phyloP scores from a whole-genome alignment of 2,888 invertebrate genomes.

The Drosophila limbata region DNA sequence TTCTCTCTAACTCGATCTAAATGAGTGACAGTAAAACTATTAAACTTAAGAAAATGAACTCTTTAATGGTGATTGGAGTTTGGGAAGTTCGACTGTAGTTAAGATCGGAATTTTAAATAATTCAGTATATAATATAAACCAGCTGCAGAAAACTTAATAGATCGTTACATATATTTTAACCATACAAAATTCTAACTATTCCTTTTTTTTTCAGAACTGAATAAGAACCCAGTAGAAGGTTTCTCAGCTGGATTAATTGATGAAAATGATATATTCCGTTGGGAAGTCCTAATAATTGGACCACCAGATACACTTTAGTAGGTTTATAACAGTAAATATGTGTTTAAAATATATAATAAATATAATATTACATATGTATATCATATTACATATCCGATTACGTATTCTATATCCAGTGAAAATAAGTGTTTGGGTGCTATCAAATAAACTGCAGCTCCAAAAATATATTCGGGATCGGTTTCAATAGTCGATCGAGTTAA shows the following conservation, averaged over 20 bases:
- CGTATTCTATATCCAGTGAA: background rate
- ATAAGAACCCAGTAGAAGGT: constrained; percentile 99
- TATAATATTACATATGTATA: too few relatives aligned
- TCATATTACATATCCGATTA: background rate
- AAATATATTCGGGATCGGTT: too few relatives aligned
- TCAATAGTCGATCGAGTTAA: too few relatives aligned
- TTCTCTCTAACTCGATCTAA: too few relatives aligned
- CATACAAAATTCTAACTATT: constrained; percentile 25
- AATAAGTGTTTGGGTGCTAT: background rate
- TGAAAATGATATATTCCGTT: constrained; percentile 99
- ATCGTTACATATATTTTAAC: constrained; percentile 21
- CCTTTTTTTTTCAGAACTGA: constrained; percentile 91
- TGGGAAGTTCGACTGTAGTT: too few relatives aligned
- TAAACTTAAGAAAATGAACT: too few relatives aligned
- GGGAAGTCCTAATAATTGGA: constrained; percentile 99
- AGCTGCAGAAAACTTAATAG: background rate
- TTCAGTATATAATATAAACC: background rate
- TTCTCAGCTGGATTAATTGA: constrained; percentile 99
- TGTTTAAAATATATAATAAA: background rate
- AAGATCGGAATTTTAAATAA: background rate
- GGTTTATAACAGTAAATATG: constrained; percentile 86
- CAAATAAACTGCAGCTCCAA: too few relatives aligned
- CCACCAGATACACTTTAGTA: constrained; percentile 99
- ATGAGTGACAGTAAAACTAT: too few relatives aligned
- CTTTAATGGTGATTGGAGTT: too few relatives aligned